Evolutionary conservation across 2,888 invertebrate genomes (phyloP).

Genomic region (Stenoptilia bipunctidactyla): DNA sequence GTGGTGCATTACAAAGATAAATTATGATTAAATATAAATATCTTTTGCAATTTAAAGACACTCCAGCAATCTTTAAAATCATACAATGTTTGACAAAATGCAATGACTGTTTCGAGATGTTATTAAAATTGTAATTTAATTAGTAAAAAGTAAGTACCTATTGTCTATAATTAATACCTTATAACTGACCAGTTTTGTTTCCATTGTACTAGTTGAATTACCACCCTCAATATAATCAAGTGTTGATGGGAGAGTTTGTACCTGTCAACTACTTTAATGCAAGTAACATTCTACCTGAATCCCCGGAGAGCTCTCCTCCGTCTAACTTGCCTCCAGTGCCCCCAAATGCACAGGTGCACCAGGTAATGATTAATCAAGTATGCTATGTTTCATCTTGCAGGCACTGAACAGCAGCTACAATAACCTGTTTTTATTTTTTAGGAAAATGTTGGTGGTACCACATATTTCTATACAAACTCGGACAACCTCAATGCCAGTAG

Average conservation of each 20-base stretch:
- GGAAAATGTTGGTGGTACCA: slow-evolving; percentile 95
- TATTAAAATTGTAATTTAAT: slow-evolving; percentile 4
- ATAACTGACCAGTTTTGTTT: too few species aligned
- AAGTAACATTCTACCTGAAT: slow-evolving; percentile 34
- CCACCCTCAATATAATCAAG: slow-evolving; percentile 19
- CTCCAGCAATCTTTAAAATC: too few species aligned
- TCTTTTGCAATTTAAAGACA: too few species aligned
- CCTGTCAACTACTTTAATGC: slow-evolving; percentile 47
- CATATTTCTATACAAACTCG: slow-evolving; percentile 86
- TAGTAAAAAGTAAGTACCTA: background rate
- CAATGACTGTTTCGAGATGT: background rate
- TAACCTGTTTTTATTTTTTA: slow-evolving; percentile 41
- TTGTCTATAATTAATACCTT: background rate
- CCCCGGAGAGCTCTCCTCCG: slow-evolving; percentile 45
- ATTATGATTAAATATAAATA: too few species aligned
- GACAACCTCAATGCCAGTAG: slow-evolving; percentile 54
- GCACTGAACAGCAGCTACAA: too few species aligned
- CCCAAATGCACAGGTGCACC: slow-evolving; percentile 45
- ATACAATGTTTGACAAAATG: too few species aligned
- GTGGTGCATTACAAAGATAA: too few species aligned
- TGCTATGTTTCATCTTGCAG: too few species aligned
- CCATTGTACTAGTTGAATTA: background rate
- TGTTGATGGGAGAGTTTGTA: slow-evolving; percentile 46
- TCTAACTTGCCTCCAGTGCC: slow-evolving; percentile 25
- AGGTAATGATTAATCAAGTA: slow-evolving; percentile 34